Percentiles rank a stretch among this genome's conserved stretches.
These are phyloP conservation scores for Bimastos eiseni DNA, from an alignment of 2,888 invertebrate genomes.

Conservation along the genomic window DNA sequence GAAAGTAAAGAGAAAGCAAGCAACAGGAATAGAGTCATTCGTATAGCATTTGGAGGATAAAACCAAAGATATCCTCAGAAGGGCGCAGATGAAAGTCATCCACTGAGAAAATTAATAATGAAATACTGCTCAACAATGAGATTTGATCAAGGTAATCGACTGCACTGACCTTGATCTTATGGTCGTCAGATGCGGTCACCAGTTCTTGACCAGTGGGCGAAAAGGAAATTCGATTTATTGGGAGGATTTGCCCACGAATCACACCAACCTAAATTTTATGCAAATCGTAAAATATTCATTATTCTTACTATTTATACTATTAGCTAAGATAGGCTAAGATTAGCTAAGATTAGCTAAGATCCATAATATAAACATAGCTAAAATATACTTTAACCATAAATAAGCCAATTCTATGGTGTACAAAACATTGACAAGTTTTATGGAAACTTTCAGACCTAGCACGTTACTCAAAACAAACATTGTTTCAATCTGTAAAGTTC, in stretches of 20 bases:
- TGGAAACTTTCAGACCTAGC: background rate
- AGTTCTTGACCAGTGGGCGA: slow-evolving; percentile 56
- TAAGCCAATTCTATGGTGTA: background rate
- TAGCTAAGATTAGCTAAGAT: background rate
- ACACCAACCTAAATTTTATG: slow-evolving; percentile 52
- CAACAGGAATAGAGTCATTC: no score
- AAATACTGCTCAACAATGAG: background rate
- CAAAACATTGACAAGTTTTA: background rate
- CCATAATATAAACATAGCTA: background rate
- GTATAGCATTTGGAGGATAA: no score
- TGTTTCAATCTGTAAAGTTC: background rate
- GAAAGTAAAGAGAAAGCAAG: no score
- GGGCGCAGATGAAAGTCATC: no score
- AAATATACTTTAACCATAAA: background rate
- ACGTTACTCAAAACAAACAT: background rate
- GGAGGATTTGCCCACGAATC: slow-evolving; percentile 55
- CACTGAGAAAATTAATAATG: no score
- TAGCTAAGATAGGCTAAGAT: background rate
- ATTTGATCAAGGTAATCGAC: background rate
- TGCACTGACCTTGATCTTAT: slow-evolving; percentile 56
- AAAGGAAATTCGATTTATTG: slow-evolving; percentile 58
- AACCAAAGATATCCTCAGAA: no score
- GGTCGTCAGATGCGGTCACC: slow-evolving; percentile 59
- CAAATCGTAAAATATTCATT: background rate
- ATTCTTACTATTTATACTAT: background rate